Evolutionary conservation across 2,797 vertebrate species (phyloP), one percentile per base, ranked within the genome.

Genomic region (Eulemur mongoz): DNA sequence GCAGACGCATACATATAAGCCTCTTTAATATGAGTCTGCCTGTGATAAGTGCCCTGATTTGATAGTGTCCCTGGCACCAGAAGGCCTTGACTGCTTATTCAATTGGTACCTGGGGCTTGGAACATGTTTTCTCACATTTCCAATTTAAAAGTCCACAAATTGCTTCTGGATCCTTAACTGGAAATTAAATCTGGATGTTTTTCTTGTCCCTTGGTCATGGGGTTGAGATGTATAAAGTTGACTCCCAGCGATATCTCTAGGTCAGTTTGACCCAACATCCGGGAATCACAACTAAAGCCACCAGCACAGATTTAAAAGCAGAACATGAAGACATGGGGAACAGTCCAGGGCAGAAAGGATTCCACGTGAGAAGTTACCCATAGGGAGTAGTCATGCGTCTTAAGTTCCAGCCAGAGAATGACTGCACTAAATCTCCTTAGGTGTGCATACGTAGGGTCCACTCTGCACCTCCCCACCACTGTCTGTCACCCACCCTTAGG

Each of bases 81-180:
- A 15, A 82, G 85, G 38, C 32, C 85, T 78, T 23, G 22, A 78
- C 52, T 57, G 25, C 52, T 86, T 45, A 70, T 76, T 92, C 72
- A 78, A 0, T 81, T 73, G 79, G 38, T 48, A 80, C 61, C 63
- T 67, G 72, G 30, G 18, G 78, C 7, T 85, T 73, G 73, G 67
- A 50, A 70, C 45, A 23, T 45, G 13, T 82, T 83, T 93, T 38
- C 18, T 61, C 84, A 88, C 7, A 38, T 80, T 97, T 93, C 27
- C 84, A 61, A 50, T 93, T 94, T 81, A 75, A 83, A 85, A 94
- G 45, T 81, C 87, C 75, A 30, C 80, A 57, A 72, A 52, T 84
- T 9, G 25, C 89, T 85, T 75, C 67, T 78, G 35, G 52, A 57
- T 48, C 32, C 40, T 93, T 84, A 75, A 38, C 59, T 90, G 38